These are phyloP conservation scores for Drosophila pseudoobscura DNA, from an alignment of 1,140 invertebrate species.

Conservation along the genomic window DNA sequence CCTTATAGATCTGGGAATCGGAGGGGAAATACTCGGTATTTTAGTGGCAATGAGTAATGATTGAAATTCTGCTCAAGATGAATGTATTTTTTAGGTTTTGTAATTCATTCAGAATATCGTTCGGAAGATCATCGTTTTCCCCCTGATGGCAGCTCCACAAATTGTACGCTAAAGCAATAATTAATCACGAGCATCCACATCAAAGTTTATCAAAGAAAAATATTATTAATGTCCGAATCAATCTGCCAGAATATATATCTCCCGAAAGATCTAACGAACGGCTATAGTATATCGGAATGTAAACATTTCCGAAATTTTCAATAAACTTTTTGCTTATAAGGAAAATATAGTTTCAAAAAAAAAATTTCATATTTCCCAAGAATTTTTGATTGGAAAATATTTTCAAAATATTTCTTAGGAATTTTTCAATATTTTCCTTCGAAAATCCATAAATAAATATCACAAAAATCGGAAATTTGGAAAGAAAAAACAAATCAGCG, in stretches of 20 bases:
- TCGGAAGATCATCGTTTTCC: constrained; percentile 1
- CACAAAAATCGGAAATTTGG: background rate
- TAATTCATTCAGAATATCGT: constrained; percentile 20
- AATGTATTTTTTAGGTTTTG: constrained; percentile 20
- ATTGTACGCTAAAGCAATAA: constrained; percentile 12
- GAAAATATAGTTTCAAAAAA: background rate
- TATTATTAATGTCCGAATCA: constrained; percentile 22
- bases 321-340: background rate
- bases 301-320: constrained; percentile 20
- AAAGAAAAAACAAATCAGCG: background rate
- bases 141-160: background rate
- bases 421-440: constrained; percentile 11
- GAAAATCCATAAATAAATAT: background rate
- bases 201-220: constrained; percentile 17
- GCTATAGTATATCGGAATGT: background rate
- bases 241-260: constrained; percentile 5
- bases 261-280: constrained; percentile 15
- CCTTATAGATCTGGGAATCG: background rate
- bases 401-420: background rate
- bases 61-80: constrained; percentile 4
- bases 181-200: constrained; percentile 19
- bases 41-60: constrained; percentile 42
- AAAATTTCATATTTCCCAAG: background rate
- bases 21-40: constrained; percentile 11
- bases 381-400: background rate